Conservation (phyloP, 2,797 vertebrate genomes). For the Falco peregrinus region DNA sequence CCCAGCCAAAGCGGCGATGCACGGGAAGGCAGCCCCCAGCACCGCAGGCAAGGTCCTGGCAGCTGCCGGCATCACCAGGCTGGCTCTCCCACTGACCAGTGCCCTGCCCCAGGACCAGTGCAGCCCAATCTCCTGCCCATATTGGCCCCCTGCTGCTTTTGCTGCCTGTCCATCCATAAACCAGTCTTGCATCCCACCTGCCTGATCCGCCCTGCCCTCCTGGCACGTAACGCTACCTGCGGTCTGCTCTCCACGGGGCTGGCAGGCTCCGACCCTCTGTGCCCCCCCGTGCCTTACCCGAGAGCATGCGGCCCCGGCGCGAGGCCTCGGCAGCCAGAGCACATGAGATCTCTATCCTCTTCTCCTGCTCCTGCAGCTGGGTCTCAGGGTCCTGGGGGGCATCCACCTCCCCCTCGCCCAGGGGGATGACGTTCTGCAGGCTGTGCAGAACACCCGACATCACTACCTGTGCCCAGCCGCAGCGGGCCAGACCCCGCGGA, state of each 20-base stretch:
- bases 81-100: not conserved
- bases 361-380: constrained; percentile 95
- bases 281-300: constrained; percentile 80
- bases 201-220: not conserved
- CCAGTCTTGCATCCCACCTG: not conserved
- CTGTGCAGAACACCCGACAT: constrained; percentile 58
- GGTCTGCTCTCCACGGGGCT: fast-evolving
- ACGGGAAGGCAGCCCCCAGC: not conserved
- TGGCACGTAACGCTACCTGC: fast-evolving
- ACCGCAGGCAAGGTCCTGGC: fast-evolving
- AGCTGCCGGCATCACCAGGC: not conserved
- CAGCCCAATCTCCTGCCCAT: not conserved
- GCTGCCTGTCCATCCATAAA: not conserved
- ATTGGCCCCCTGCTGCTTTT: fast-evolving
- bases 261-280: fast-evolving
- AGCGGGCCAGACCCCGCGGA: not conserved
- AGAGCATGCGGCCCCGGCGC: constrained; percentile 91
- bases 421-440: constrained; percentile 92
- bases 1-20: fast-evolving
- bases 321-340: constrained; percentile 95
- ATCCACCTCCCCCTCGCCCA: constrained; percentile 88
- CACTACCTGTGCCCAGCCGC: not conserved
- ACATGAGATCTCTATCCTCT: constrained; percentile 95
- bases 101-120: not conserved
- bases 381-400: constrained; percentile 83